Conservation (phyloP, 2,797 vertebrate genomes). For the Masticophis lateralis region DNA sequence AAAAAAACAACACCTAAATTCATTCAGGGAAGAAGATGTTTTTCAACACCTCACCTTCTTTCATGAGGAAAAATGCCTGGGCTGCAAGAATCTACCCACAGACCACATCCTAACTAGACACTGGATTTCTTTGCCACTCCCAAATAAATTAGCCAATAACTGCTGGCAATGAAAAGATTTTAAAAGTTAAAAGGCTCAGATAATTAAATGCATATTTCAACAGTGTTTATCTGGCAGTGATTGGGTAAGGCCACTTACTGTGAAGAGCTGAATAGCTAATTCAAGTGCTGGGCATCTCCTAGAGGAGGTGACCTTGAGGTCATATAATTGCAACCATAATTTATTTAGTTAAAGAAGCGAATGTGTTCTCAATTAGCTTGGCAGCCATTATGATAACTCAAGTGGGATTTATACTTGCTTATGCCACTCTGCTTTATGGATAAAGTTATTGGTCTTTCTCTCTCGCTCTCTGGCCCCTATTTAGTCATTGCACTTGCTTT, state of each 20-base stretch:
- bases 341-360: constrained; percentile 72
- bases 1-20: background rate
- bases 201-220: constrained; percentile 75
- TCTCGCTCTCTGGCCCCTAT: constrained; percentile 36
- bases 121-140: constrained; percentile 48
- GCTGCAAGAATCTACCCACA: constrained; percentile 9
- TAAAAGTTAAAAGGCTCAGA: constrained; percentile 56
- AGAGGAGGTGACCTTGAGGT: constrained; percentile 69
- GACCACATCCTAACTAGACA: constrained; percentile 37
- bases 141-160: constrained; percentile 64
- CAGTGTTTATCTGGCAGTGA: constrained; percentile 72
- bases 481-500: constrained; percentile 40
- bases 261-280: constrained; percentile 67
- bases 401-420: constrained; percentile 69
- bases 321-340: constrained; percentile 69
- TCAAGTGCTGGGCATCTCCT: constrained; percentile 66
- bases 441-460: constrained; percentile 60
- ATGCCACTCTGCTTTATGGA: constrained; percentile 57
- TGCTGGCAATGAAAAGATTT: constrained; percentile 43
- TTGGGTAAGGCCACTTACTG: constrained; percentile 65
- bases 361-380: constrained; percentile 71
- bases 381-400: constrained; percentile 66
- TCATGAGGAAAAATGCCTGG: background rate
- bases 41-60: constrained; percentile 2
- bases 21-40: background rate